Evolutionary conservation across 2,113 vertebrate genomes (phyloP).

Genomic region (Cacatua alba): DNA sequence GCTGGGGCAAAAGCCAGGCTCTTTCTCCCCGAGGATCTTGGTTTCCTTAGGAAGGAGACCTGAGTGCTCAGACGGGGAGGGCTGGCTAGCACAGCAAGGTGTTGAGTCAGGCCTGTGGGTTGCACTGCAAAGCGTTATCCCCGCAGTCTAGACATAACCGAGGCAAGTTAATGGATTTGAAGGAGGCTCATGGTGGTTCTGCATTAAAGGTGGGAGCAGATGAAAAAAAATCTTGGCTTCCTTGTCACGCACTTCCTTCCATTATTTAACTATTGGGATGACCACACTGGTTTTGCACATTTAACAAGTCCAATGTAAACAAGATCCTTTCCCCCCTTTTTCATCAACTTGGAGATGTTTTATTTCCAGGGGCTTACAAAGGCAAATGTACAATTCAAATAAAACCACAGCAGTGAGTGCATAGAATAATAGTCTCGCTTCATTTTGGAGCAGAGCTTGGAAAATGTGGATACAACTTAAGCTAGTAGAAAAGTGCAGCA

Average conservation of each 20-base stretch:
- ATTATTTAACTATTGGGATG: slow-evolving; percentile 28
- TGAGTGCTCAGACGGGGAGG: slow-evolving; percentile 7
- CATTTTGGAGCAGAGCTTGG: not conserved
- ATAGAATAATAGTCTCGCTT: not conserved
- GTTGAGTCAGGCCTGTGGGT: slow-evolving; percentile 35
- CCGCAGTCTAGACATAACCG: slow-evolving; percentile 54
- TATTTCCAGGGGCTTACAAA: slow-evolving; percentile 18
- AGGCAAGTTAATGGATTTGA: not conserved
- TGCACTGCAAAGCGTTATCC: not conserved
- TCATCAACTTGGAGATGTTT: not conserved
- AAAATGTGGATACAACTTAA: not conserved
- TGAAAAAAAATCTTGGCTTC: not conserved
- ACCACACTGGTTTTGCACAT: slow-evolving; percentile 20
- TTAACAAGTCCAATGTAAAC: slow-evolving; percentile 36
- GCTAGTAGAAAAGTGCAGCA: not conserved
- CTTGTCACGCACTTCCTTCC: not conserved
- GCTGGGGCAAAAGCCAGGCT: slow-evolving; percentile 23
- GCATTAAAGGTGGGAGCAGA: not conserved
- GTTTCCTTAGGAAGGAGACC: slow-evolving; percentile 56
- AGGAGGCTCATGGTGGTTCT: not conserved
- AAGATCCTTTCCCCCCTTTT: not conserved
- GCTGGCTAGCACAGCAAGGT: not conserved
- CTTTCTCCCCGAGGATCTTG: not conserved
- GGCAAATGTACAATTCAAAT: not conserved
- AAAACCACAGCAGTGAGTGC: not conserved